Base-by-base conservation (phyloP, 2,797 vertebrate genomes). In the Holocentrus rufus region DNA sequence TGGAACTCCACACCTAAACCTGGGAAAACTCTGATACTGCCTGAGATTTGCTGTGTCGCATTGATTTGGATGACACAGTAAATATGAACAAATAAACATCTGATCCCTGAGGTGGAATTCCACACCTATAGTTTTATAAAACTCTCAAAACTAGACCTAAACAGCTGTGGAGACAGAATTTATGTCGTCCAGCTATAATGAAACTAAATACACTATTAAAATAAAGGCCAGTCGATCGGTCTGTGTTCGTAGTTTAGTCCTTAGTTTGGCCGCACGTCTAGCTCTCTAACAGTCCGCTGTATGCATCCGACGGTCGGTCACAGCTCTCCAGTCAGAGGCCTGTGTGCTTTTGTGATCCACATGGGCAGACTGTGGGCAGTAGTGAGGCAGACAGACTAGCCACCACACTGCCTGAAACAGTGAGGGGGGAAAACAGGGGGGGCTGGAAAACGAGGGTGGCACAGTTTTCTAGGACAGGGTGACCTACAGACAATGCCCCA, bases 71-170 rank as follows among this genome's bases (percentile, higher is more conserved):
- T 42, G 47, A 66, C 68, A 47, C 65, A n/a, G 39, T 66, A n/a
- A 25, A 65, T 64, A 61, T 27, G 57, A 34, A 25, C 13, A 13
- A 30, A 76, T 71, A 74, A 58, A 77, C 62, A 79, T 69, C 65
- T 62, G 72, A 77, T 83, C 74, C 76, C 85, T 82, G 85, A 85
- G 79, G 65, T 65, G 67, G 22, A 87, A 79, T 30, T 30, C 1
- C 20, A 79, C 69, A 62, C 76, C 50, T 42, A 5, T 67, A 53
- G 53, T 47, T 23, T 60, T 20, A 14, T 20, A 47, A 39, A 10
- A 17, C 42, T 47, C 34, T 50, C 49, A 78, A 27, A 44, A n/a
- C 59, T 18, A 59, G 27, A 39, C 58, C 42, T 42, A 20, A 61
- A 17, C 13, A 15, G 6, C 18, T 1, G 17, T 50, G 2, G 7